A percentile compares a stretch with the other conserved stretches of the same genome.
Conservation (phyloP, 2,113 vertebrate species). For the Chlorodrepanis virens region DNA sequence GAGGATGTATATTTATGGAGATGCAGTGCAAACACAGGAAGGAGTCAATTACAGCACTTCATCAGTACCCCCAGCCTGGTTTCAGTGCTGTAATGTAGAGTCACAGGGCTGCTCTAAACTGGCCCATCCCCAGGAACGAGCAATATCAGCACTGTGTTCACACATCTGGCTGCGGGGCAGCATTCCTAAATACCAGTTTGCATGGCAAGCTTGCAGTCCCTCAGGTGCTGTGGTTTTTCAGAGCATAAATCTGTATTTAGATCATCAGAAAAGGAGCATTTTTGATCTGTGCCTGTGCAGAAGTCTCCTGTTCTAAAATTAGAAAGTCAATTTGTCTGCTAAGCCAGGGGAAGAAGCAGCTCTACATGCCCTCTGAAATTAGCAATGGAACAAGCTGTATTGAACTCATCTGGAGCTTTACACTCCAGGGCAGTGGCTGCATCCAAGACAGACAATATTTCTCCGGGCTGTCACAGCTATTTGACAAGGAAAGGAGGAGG, state of each 20-base stretch:
- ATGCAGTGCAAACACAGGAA: not conserved
- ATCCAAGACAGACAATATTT: not conserved
- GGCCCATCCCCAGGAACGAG: not conserved
- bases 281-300: not conserved
- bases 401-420: constrained; percentile 3
- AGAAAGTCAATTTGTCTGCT: constrained; percentile 64
- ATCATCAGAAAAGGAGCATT: not conserved
- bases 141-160: not conserved
- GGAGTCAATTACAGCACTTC: not conserved
- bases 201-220: not conserved
- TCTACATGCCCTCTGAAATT: constrained; percentile 38
- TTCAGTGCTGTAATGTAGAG: not conserved
- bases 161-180: not conserved
- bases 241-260: not conserved
- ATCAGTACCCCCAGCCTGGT: not conserved
- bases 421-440: not conserved
- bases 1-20: not conserved
- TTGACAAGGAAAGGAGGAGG: not conserved
- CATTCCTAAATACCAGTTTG: not conserved
- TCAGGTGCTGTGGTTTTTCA: not conserved
- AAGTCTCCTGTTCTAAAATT: constrained; percentile 48
- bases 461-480: not conserved
- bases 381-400: not conserved
- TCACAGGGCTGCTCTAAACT: not conserved
- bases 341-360: constrained; percentile 29